Base-by-base conservation (phyloP, 2,797 vertebrate species). In the Microchirus variegatus region DNA sequence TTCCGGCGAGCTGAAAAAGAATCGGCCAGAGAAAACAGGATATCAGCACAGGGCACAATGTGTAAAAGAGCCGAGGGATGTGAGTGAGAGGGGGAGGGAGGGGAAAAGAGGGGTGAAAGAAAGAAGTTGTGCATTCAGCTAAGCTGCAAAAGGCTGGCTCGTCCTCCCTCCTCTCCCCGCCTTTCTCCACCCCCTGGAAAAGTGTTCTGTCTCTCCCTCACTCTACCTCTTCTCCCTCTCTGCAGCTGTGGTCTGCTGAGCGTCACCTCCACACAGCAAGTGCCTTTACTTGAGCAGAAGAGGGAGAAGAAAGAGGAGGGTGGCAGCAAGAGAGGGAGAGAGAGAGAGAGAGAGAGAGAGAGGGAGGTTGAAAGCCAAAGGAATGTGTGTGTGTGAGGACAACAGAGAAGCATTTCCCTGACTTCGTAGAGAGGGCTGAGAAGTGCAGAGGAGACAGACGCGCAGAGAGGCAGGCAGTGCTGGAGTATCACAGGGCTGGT, bases 181-280 rank as follows among this genome's bases (percentile, higher is more conserved):
- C 54, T 84, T 58, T 82, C 75, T 78, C 79, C 81, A 76, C 84
- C 84, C 73, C 75, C 80, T 86, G 67, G 73, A 89, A 85, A 87
- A 85, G 75, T 81, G 45, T 60, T 64, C 51, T 52, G 2, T 70
- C 77, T 67, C 73, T 44, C 57, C 56, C 70, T 35, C 71, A 57
- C 73, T 69, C 65, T 73, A 53, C 52, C 67, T 63, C 59, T 53
- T 72, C 80, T 68, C 72, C 67, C 66, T 73, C 87, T 88, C 89
- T 90, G 90, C 90, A 91, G 87, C 91, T 92, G 91, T 90, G 88
- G 84, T 88, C 75, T 81, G 81, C 75, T 77, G 75, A 86, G 84
- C 82, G 66, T 87, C 86, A 88, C 89, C 84, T 86, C 84, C 82
- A 89, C 81, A 90, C 86, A 86, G 87, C 85, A 80, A 89, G 88